Conservation (phyloP, 2,113 vertebrate species). For the Lophura nycthemera region DNA sequence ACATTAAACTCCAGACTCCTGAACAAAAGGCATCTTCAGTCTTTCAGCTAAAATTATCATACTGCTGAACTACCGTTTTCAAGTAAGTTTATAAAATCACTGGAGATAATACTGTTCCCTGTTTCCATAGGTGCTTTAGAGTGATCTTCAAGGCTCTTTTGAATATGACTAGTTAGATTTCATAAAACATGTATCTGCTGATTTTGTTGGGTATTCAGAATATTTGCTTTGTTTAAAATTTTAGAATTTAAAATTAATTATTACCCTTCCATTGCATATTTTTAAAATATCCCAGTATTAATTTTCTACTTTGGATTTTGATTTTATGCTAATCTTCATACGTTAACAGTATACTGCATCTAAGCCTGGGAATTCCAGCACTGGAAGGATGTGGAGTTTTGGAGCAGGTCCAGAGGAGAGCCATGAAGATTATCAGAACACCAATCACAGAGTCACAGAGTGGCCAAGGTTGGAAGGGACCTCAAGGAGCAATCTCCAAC, state of each 20-base stretch:
- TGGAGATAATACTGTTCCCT: background rate
- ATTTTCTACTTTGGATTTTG: background rate
- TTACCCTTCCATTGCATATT: background rate
- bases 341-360: background rate
- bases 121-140: background rate
- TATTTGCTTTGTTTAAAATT: background rate
- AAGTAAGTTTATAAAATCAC: background rate
- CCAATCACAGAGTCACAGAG: no score
- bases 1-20: background rate
- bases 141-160: background rate
- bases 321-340: background rate
- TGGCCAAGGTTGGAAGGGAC: no score
- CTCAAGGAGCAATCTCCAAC: no score
- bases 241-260: background rate
- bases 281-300: background rate
- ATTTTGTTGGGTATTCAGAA: background rate
- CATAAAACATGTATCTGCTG: background rate
- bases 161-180: background rate
- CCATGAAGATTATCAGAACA: no score
- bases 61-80: background rate
- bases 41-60: background rate
- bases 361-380: background rate
- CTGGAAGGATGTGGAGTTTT: background rate
- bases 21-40: background rate
- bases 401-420: background rate